phyloP scores from a whole-genome alignment of 2,797 vertebrate genomes.

The Anguilla anguilla region DNA sequence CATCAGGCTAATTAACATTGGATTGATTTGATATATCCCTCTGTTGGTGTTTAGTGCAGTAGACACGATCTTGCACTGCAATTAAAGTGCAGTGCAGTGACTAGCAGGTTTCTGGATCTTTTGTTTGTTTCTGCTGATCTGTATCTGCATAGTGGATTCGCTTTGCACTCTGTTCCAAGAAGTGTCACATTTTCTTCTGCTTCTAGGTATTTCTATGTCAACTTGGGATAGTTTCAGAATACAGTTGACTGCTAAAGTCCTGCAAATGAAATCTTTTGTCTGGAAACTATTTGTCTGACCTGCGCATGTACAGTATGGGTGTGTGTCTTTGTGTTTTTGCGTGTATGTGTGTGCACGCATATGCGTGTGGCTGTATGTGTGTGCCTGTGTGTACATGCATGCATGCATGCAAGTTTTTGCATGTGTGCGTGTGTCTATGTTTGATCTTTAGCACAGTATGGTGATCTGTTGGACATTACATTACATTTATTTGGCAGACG shows the following conservation, averaged over 20 bases:
- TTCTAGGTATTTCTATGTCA: neutral
- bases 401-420: neutral
- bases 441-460: neutral
- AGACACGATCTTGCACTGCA: neutral
- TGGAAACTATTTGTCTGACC: no score
- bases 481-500: no score
- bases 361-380: neutral
- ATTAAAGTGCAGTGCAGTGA: neutral
- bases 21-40: neutral
- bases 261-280: no score
- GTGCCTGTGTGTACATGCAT: neutral
- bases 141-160: neutral
- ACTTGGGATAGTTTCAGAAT: neutral
- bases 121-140: neutral
- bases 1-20: neutral
- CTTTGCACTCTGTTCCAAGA: neutral
- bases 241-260: no score
- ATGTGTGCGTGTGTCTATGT: neutral
- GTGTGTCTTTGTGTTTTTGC: no score
- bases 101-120: neutral
- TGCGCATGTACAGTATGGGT: no score
- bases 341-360: neutral
- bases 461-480: constrained; percentile 26
- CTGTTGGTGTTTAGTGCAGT: neutral
- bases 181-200: neutral